phyloP scores from a whole-genome alignment of 2,888 invertebrate genomes.

The Alitta virens region DNA sequence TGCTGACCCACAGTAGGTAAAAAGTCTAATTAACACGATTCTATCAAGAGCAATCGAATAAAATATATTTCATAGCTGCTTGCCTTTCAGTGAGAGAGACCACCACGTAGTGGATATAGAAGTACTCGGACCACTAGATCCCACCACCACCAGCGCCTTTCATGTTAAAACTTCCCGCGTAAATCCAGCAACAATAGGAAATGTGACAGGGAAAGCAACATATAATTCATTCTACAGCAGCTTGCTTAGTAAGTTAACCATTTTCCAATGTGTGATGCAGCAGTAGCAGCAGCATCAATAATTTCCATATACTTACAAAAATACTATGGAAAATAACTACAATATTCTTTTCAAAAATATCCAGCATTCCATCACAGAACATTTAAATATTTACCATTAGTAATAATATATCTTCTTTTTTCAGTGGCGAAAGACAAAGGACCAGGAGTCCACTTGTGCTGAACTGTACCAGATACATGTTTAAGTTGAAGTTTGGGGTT shows the following conservation, averaged over 20 bases:
- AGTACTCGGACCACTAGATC: slow-evolving; percentile 53
- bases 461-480: no score
- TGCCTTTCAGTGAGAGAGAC: slow-evolving; percentile 53
- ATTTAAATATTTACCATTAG: no score
- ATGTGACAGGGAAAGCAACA: slow-evolving; percentile 61
- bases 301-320: not conserved
- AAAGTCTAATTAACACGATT: no score
- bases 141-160: slow-evolving; percentile 40
- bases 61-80: not conserved
- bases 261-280: not conserved
- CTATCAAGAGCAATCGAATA: no score
- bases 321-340: not conserved
- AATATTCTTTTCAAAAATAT: not conserved
- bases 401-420: no score
- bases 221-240: slow-evolving; percentile 60
- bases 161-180: slow-evolving; percentile 56
- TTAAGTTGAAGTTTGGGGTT: no score
- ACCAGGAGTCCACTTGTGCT: slow-evolving; percentile 26
- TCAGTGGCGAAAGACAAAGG: slow-evolving; percentile 20
- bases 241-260: slow-evolving; percentile 35
- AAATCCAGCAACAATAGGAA: slow-evolving; percentile 61
- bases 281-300: no score
- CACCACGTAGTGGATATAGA: slow-evolving; percentile 62
- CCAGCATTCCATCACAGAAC: not conserved
- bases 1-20: slow-evolving; percentile 59